Percentiles rank a stretch among this genome's conserved stretches.
These are phyloP conservation scores for Allophyes oxyacanthae DNA, from an alignment of 2,888 invertebrate species.

Conservation along the genomic window DNA sequence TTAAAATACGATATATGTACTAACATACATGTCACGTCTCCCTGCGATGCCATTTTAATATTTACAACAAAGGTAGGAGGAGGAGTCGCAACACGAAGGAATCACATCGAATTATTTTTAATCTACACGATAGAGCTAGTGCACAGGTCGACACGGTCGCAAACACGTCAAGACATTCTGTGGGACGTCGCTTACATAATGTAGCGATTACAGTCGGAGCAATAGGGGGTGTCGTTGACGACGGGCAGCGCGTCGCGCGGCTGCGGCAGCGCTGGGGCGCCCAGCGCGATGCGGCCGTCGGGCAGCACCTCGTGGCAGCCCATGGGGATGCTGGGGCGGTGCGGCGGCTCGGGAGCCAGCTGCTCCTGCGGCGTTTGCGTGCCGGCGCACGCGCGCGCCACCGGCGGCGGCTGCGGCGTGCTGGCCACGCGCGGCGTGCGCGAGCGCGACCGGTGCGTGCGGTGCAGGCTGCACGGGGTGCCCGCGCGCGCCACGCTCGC, in stretches of 20 bases:
- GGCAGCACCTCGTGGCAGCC: slow-evolving; percentile 86
- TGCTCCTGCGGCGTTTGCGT: slow-evolving; percentile 73
- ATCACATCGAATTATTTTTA: slow-evolving; percentile 68
- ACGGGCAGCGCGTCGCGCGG: slow-evolving; percentile 76
- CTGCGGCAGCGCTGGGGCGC: slow-evolving; percentile 70
- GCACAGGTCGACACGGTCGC: slow-evolving; percentile 88
- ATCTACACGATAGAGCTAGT: slow-evolving; percentile 76
- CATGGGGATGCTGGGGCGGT: slow-evolving; percentile 87
- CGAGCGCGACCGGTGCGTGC: slow-evolving; percentile 82
- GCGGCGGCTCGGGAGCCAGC: slow-evolving; percentile 75
- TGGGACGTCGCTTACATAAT: slow-evolving; percentile 94
- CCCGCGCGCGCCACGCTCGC: slow-evolving; percentile 93
- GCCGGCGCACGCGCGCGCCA: slow-evolving; percentile 79
- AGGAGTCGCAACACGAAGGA: slow-evolving; percentile 67
- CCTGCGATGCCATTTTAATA: slow-evolving; percentile 45
- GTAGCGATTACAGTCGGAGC: slow-evolving; percentile 95
- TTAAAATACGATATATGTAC: slow-evolving; percentile 56
- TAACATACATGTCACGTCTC: slow-evolving; percentile 61
- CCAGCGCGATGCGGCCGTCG: slow-evolving; percentile 86
- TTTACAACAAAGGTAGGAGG: slow-evolving; percentile 48
- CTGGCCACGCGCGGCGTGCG: slow-evolving; percentile 66
- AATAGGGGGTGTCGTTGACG: slow-evolving; percentile 90
- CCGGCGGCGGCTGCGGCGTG: slow-evolving; percentile 75
- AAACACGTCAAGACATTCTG: slow-evolving; percentile 86
- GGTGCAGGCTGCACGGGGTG: slow-evolving; percentile 90